phyloP scores from a whole-genome alignment of 2,888 invertebrate species.

The Saturnia pavonia region DNA sequence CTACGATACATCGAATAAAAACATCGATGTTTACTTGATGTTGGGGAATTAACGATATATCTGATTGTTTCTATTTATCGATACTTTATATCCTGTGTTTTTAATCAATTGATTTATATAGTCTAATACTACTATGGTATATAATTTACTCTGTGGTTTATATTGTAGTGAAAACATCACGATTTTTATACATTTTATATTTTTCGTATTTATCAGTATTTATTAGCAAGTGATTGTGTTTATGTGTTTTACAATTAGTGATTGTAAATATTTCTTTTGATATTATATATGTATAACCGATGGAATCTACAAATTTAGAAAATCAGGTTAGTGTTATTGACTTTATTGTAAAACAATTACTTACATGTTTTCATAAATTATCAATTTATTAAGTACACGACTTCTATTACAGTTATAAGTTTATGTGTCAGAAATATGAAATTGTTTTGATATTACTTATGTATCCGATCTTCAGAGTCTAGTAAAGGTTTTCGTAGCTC shows the following conservation, averaged over 20 bases:
- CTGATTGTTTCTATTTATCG: too few relatives aligned
- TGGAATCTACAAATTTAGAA: conserved; percentile 37
- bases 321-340: conserved; percentile 48
- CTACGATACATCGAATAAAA: too few relatives aligned
- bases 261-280: conserved; percentile 1
- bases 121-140: too few relatives aligned
- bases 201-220: background rate
- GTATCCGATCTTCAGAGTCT: background rate
- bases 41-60: too few relatives aligned
- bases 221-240: background rate
- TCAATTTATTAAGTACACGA: background rate
- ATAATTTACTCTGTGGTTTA: background rate
- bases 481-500: background rate
- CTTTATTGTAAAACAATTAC: conserved; percentile 16
- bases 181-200: background rate
- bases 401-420: background rate
- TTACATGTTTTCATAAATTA: conserved; percentile 5
- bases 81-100: too few relatives aligned
- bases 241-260: conserved; percentile 1
- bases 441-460: background rate
- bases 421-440: background rate
- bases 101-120: too few relatives aligned
- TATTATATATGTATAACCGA: conserved; percentile 29
- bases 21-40: too few relatives aligned
- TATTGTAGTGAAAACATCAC: conserved; percentile 1